These are phyloP conservation scores for Lasioglossum lativentre DNA, from an alignment of 2,888 invertebrate genomes.

Conservation along the genomic window DNA sequence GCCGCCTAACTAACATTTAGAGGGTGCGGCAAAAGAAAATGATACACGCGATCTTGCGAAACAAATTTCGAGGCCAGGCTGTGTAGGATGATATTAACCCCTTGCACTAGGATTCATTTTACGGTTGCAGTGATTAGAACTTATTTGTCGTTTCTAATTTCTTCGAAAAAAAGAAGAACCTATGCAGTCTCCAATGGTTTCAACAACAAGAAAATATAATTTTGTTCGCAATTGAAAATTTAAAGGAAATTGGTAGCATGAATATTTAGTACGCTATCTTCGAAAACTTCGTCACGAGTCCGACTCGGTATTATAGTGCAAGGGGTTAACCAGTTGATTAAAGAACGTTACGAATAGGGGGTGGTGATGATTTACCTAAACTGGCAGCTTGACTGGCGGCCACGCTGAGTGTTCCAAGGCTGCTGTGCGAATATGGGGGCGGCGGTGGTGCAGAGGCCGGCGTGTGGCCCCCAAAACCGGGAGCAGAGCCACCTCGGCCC, in stretches of 20 bases:
- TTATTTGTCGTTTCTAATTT: too few relatives aligned
- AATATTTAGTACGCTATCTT: too few relatives aligned
- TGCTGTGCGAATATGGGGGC: conserved; percentile 83
- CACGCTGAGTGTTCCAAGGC: conserved; percentile 90
- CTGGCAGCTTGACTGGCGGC: conserved; percentile 95
- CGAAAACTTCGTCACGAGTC: too few relatives aligned
- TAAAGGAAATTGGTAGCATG: too few relatives aligned
- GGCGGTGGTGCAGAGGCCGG: conserved; percentile 81
- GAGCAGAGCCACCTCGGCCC: conserved; percentile 81
- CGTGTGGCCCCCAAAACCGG: conserved; percentile 81
- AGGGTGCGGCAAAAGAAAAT: neutral
- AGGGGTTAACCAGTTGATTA: neutral
- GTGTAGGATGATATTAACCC: neutral
- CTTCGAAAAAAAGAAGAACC: too few relatives aligned
- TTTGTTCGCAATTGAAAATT: too few relatives aligned
- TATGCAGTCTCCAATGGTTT: too few relatives aligned
- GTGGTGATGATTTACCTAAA: conserved; percentile 87
- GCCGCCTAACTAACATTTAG: neutral
- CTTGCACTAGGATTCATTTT: too few relatives aligned
- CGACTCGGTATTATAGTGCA: too few relatives aligned
- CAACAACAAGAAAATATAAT: too few relatives aligned
- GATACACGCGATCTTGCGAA: neutral
- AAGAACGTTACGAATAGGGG: neutral
- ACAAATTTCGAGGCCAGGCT: neutral
- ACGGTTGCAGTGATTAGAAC: too few relatives aligned